Evolutionary conservation across 2,888 invertebrate genomes (phyloP), one percentile per base, ranked within the genome.

Genomic region (Octodonta nipae): DNA sequence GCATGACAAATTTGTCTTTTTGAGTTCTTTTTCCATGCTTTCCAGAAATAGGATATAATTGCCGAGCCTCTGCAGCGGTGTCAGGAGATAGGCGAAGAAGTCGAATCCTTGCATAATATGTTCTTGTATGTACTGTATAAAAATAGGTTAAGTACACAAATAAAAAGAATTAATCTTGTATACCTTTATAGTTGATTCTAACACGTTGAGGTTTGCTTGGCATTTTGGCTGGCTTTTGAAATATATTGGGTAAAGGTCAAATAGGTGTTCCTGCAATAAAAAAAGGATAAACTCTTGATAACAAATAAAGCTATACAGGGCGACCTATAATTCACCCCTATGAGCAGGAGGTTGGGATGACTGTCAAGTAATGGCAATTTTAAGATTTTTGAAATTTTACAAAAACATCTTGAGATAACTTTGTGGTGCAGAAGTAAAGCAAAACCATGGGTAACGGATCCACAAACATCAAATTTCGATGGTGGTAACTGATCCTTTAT

Each of bases 81-180:
- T 55, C 25, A 60, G 34, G 12, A 60, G 41, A 36, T 58, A 54
- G 25, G 58, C 52, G 3, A 55, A 50, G 20, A 60, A 42, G 31
- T 53, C 53, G 12, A 60, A 38, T 26, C 49, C 47, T 41, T 60
- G 56, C 8, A 46, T 40, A 22, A 64, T 43, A 39, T 60, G 57
- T 26, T 60, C 61, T 34, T 68, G 65, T 24, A 65, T 58, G 42
- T 63, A 62, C 57, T 58, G 31, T 29, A 12, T 5, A 4, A 29
- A 12, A 5, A 27, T 8, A 10, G 15, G 10, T 11, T 2, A 26
- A 15, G 10, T 25, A 26, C 7, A 7, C 12, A 32, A 30, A 13
- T 11, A 25, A 5, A 6, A 6, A 14, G 6, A 28, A n/a, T n/a
- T n/a, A n/a, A 13, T 12, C 2, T 10, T 25, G 30, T 38, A 47